phyloP scores from a whole-genome alignment of 2,797 vertebrate species.

The Eurystomus glaucurus region DNA sequence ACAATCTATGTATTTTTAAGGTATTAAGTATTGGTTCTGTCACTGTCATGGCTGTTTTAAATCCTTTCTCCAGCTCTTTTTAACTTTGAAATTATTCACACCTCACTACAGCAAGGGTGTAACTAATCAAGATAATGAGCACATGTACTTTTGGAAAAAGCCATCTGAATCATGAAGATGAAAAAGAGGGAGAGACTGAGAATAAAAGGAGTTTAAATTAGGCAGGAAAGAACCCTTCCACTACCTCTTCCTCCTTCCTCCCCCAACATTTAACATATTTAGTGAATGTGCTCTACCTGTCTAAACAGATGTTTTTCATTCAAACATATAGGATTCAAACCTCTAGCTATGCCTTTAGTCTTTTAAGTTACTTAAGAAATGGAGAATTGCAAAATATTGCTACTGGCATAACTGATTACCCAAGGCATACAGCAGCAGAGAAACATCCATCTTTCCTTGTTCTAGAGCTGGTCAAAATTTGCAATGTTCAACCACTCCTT shows the following conservation, averaged over 20 bases:
- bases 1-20: background rate
- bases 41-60: background rate
- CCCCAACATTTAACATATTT: background rate
- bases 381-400: conserved; percentile 39
- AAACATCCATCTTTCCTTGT: conserved; percentile 23
- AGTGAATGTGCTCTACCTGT: conserved; percentile 20
- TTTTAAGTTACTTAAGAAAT: conserved; percentile 38
- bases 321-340: background rate
- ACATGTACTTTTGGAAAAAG: background rate
- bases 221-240: conserved; percentile 6
- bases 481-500: background rate
- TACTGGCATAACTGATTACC: conserved; percentile 25
- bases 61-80: background rate
- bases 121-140: background rate
- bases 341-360: background rate
- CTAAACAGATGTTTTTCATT: conserved; percentile 35
- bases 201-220: background rate
- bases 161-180: background rate
- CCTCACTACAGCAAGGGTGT: background rate
- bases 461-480: conserved; percentile 28
- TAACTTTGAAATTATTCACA: background rate
- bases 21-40: background rate
- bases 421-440: background rate
- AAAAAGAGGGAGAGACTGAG: background rate
- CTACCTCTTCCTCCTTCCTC: background rate